Base-by-base conservation (phyloP, 2,888 invertebrate species). In the Empis stercorea region DNA sequence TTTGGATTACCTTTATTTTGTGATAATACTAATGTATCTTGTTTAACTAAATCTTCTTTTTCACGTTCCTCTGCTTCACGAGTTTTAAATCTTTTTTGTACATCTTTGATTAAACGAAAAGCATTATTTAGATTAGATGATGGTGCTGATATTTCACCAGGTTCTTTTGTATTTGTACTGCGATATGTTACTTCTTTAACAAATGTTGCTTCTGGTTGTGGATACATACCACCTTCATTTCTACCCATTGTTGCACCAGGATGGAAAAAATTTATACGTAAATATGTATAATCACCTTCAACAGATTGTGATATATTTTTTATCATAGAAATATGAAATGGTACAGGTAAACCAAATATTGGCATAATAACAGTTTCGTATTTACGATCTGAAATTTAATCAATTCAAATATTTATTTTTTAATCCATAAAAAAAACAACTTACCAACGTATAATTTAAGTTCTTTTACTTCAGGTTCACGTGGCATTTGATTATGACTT, bases 251-350 rank as follows among this genome's bases (percentile, higher is more conserved):
- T 89, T 11, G 92, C 87, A 16, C 97, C 99, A 30, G 99, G 99
- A 70, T 96, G 95, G 72, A 94, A 96, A 70, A 99, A 99, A 71
- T 99, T 99, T 60, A 99, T 87, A 65, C 88, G 83, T 56, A 99
- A 80, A 70, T 99, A 99, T 0, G 97, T 97, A 71, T 95, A 97
- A 69, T 97, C 97, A 40, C 40, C 65, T 71, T 99, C 99, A 13
- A 97, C 92, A 0, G 95, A 94, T 70, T 95, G 93, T 1, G 95
- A 95, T 61, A 97, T 95, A 67, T 99, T 99, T 75, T 99, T 99
- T 46, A 99, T 92, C 7, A 94, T 97, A 5, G 96, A 94, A 65
- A 99, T 99, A 67, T 99, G 99, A 70, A 94, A 99, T 46, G 99
- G 97, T 51, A 94, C 93, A 1, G 96, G 87, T 41, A 92, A 75